phyloP scores from a whole-genome alignment of 2,888 invertebrate species.

The Thymelicus sylvestris region DNA sequence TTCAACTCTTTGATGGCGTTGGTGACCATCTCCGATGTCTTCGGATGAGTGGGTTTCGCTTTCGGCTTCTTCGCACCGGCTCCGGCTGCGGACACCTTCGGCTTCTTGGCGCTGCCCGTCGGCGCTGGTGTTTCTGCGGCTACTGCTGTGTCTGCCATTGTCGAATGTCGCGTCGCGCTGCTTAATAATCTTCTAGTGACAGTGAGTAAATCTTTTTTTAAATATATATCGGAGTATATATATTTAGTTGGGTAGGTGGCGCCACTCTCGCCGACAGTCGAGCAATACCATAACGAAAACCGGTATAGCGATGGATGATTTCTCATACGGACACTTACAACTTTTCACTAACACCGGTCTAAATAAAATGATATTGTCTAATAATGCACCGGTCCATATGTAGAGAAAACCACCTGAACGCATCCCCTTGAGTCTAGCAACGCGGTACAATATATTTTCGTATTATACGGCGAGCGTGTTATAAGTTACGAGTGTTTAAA shows the following conservation, averaged over 20 bases:
- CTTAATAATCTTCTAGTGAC: no score
- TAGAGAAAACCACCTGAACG: background rate
- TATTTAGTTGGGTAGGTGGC: background rate
- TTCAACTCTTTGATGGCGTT: constrained; percentile 80
- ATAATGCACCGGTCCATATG: background rate
- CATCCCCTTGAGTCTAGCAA: background rate
- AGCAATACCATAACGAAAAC: constrained; percentile 40
- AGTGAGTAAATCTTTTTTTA: no score
- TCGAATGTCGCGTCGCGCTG: background rate
- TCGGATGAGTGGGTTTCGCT: constrained; percentile 60
- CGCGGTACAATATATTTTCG: background rate
- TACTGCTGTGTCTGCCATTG: constrained; percentile 56
- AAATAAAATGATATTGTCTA: constrained; percentile 1
- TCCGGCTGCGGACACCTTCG: constrained; percentile 47
- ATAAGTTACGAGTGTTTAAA: constrained; percentile 12
- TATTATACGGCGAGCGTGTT: no score
- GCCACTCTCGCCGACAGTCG: background rate
- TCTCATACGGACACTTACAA: constrained; percentile 41
- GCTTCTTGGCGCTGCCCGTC: constrained; percentile 56
- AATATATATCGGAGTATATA: background rate
- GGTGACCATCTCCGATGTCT: constrained; percentile 80
- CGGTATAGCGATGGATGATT: constrained; percentile 41
- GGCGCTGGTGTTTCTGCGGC: constrained; percentile 55
- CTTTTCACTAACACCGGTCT: constrained; percentile 41
- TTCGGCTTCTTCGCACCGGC: constrained; percentile 51